Conservation (phyloP, 2,797 vertebrate species). For the Poecilia picta region DNA sequence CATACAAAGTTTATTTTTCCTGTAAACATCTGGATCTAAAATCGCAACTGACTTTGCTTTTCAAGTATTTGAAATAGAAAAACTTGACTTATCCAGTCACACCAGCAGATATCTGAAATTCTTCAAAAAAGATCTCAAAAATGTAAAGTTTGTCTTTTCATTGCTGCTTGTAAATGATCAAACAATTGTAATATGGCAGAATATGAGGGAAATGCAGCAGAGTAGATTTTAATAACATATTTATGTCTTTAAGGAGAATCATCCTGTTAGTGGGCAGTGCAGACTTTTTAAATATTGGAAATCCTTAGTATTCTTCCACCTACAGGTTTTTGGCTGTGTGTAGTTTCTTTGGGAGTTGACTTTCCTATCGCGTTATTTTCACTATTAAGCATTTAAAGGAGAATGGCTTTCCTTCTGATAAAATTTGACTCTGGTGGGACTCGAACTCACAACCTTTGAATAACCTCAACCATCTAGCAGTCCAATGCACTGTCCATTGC, state of each 20-base stretch:
- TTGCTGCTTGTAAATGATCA: too few species aligned
- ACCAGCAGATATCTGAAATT: too few species aligned
- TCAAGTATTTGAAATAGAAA: background rate
- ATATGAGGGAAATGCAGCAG: background rate
- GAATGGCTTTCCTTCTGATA: background rate
- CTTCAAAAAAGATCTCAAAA: too few species aligned
- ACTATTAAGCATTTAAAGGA: background rate
- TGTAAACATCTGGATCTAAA: background rate
- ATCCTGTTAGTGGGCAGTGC: background rate
- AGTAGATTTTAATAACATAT: background rate
- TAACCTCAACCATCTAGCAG: constrained; percentile 84
- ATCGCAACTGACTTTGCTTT: background rate
- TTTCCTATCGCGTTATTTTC: background rate
- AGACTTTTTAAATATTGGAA: background rate
- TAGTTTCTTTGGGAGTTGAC: background rate
- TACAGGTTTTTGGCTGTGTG: background rate
- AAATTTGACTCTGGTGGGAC: constrained; percentile 83
- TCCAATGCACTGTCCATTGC: constrained; percentile 99
- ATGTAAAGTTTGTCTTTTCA: background rate
- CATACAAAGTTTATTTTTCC: background rate
- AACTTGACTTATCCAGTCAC: background rate
- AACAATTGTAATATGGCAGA: too few species aligned
- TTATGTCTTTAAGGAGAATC: background rate
- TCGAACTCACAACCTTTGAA: constrained; percentile 91
- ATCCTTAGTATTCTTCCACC: background rate